These are phyloP conservation scores for Parnassius mnemosyne DNA, from an alignment of 2,888 invertebrate species.

Conservation along the genomic window DNA sequence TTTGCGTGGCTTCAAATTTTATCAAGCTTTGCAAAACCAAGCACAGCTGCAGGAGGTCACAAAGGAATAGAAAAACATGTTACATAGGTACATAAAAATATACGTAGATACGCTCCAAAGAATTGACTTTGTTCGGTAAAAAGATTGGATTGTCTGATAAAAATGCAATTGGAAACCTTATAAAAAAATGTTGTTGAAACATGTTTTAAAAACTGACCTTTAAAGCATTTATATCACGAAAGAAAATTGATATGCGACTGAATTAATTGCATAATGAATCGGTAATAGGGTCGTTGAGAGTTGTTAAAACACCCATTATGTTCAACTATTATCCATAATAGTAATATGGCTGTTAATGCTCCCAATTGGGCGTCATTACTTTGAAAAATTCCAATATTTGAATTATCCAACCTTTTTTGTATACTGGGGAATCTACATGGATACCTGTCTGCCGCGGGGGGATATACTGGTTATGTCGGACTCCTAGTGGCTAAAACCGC, in stretches of 20 bases:
- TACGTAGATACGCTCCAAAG: not conserved
- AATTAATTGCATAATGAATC: conserved; percentile 15
- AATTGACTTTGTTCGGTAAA: too few species aligned
- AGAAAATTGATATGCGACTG: conserved; percentile 7
- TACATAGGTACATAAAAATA: not conserved
- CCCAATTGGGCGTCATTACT: conserved; percentile 3
- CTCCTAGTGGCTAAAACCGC: too few species aligned
- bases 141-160: too few species aligned
- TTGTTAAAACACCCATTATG: conserved; percentile 4
- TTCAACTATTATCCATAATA: not conserved
- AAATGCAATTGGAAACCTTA: too few species aligned
- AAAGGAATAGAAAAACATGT: too few species aligned
- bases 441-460: too few species aligned
- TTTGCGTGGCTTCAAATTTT: too few species aligned
- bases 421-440: too few species aligned
- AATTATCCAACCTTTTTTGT: too few species aligned
- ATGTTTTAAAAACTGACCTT: not conserved
- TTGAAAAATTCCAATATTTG: not conserved
- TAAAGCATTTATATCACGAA: not conserved
- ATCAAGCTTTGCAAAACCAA: too few species aligned
- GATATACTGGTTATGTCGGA: too few species aligned
- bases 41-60: too few species aligned
- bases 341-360: conserved; percentile 4
- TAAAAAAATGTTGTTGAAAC: conserved; percentile 13
- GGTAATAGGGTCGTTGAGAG: conserved; percentile 10